phyloP scores from a whole-genome alignment of 2,797 vertebrate species.

The Fistularia commersonii region DNA sequence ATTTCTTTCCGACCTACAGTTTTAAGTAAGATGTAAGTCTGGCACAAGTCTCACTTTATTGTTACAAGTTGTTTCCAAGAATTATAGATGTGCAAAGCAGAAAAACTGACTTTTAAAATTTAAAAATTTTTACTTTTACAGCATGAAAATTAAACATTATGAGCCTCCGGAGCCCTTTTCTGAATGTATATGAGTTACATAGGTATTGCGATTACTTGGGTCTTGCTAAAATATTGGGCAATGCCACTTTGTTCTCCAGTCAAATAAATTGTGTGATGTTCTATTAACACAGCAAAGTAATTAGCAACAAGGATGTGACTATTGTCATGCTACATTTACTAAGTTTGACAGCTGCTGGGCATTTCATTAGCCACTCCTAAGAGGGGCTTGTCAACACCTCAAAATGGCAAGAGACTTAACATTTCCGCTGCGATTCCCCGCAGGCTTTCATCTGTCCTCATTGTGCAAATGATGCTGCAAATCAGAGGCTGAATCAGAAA shows the following conservation, averaged over 20 bases:
- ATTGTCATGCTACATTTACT: conserved; percentile 1
- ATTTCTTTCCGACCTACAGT: no score
- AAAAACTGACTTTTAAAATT: no score
- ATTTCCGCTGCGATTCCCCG: conserved; percentile 1
- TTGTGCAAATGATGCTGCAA: not conserved
- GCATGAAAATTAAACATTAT: no score
- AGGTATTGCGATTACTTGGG: not conserved
- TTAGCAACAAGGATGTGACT: conserved; percentile 28
- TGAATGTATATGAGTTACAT: conserved; percentile 11
- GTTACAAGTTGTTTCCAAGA: no score
- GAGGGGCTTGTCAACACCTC: conserved; percentile 17
- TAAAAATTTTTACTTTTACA: no score
- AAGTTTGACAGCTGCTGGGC: conserved; percentile 16
- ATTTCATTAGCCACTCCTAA: conserved; percentile 14
- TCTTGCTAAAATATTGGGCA: not conserved
- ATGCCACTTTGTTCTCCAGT: conserved; percentile 1
- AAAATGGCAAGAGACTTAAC: conserved; percentile 12
- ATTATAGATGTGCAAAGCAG: no score
- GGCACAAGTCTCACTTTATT: no score
- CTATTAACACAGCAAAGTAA: conserved; percentile 21
- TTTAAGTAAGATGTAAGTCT: no score
- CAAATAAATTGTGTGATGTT: conserved; percentile 15
- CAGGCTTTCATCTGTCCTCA: not conserved
- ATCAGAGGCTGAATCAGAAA: no score
- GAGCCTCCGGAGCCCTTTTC: no score